A percentile compares a stretch with the other conserved stretches of the same genome.
Conservation (phyloP, 92 coral and sea anemone species). For the Anthopleura xanthogrammica region DNA sequence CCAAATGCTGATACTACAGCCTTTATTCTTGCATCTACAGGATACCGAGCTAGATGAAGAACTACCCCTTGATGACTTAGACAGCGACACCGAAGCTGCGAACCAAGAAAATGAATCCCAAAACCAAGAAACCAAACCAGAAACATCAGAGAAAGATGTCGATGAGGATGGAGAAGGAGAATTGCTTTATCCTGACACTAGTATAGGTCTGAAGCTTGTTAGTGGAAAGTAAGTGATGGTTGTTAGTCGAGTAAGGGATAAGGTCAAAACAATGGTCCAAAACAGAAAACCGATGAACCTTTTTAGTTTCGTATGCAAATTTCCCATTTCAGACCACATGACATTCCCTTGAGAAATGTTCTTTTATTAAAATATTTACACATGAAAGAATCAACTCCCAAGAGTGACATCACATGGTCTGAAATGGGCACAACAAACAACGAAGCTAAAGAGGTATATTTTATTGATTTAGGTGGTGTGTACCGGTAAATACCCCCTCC, state of each 20-base stretch:
- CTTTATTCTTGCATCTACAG: slow-evolving; percentile 11
- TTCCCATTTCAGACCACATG: too few relatives aligned
- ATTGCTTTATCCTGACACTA: slow-evolving; percentile 84
- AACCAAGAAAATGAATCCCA: slow-evolving; percentile 24
- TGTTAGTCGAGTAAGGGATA: not conserved
- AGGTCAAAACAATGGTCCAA: not conserved
- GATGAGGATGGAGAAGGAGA: slow-evolving; percentile 50
- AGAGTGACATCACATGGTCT: too few relatives aligned
- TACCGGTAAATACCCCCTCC: too few relatives aligned
- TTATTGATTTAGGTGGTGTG: too few relatives aligned
- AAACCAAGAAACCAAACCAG: slow-evolving; percentile 11
- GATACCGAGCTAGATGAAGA: slow-evolving; percentile 76
- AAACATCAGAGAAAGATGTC: slow-evolving; percentile 10
- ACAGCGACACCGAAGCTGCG: slow-evolving; percentile 47
- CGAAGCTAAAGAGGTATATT: too few relatives aligned
- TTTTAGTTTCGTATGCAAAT: too few relatives aligned
- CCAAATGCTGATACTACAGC: not conserved
- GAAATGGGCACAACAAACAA: too few relatives aligned
- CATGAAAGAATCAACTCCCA: too few relatives aligned
- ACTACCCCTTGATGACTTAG: slow-evolving; percentile 57
- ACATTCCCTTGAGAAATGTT: too few relatives aligned
- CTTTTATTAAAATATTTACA: too few relatives aligned
- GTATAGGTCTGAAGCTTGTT: slow-evolving; percentile 74
- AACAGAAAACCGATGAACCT: too few relatives aligned
- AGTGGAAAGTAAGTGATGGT: slow-evolving; percentile 73